A percentile compares a stretch with the other conserved stretches of the same genome.
Evolutionary conservation across 2,797 vertebrate species (phyloP).

Genomic region (Neopelma chrysocephalum): DNA sequence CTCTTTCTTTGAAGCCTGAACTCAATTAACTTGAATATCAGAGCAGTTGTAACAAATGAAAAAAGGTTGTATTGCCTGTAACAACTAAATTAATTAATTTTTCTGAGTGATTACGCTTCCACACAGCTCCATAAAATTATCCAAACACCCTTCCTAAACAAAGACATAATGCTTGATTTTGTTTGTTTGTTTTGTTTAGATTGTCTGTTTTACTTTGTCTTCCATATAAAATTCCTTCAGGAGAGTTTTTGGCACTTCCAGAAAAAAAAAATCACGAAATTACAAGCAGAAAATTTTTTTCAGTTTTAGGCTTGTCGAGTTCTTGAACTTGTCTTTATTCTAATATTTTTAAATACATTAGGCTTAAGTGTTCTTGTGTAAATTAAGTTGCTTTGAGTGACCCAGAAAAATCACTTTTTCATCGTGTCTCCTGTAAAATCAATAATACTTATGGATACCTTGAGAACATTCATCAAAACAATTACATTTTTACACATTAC

Average conservation of each 20-base stretch:
- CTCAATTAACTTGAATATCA: neutral
- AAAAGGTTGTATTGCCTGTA: neutral
- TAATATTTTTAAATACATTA: constrained; percentile 2
- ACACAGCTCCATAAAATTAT: neutral
- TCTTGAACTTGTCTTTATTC: neutral
- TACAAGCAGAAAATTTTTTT: neutral
- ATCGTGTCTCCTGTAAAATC: constrained; percentile 52
- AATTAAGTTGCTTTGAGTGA: constrained; percentile 20
- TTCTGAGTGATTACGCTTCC: neutral
- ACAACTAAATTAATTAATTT: neutral
- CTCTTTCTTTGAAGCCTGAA: neutral
- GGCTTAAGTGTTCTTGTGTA: constrained; percentile 3
- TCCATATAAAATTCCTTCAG: neutral
- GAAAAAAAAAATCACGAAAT: neutral
- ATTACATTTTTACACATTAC: constrained; percentile 55
- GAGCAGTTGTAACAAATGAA: neutral
- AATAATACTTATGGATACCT: constrained; percentile 37
- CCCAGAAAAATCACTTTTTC: constrained; percentile 40
- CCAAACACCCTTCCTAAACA: neutral
- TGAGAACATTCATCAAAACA: constrained; percentile 60
- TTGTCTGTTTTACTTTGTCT: too few species aligned
- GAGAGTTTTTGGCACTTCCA: neutral
- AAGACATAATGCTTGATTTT: neutral
- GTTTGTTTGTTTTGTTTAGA: neutral
- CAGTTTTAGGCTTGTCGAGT: neutral